A percentile compares a stretch with the other conserved stretches of the same genome.
phyloP scores from a whole-genome alignment of 1,140 invertebrate genomes.

The Danaus plexippus region DNA sequence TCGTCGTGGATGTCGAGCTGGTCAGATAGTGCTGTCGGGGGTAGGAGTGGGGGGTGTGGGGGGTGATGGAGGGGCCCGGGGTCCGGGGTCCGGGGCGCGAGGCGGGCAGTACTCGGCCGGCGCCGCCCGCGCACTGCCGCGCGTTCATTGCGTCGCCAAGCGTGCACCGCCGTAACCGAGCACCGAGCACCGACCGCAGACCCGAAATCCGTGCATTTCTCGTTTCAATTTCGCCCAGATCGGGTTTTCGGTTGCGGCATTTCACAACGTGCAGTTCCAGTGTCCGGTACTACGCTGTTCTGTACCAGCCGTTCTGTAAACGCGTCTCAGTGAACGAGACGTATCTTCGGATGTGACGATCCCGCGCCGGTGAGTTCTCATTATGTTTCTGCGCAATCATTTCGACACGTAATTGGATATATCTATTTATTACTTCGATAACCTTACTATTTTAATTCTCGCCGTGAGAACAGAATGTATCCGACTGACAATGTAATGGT shows the following conservation, averaged over 20 bases:
- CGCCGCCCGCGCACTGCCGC: conserved; percentile 52
- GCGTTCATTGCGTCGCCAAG: conserved; percentile 19
- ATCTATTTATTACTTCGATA: neutral
- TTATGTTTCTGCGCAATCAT: neutral
- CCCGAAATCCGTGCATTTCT: conserved; percentile 10
- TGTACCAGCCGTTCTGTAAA: conserved; percentile 23
- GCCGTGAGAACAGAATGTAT: neutral
- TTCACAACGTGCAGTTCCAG: conserved; percentile 32
- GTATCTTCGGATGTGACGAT: conserved; percentile 23
- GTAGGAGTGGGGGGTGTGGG: conserved; percentile 28
- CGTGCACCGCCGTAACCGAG: conserved; percentile 27
- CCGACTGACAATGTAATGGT: neutral
- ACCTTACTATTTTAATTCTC: neutral
- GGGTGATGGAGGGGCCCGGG: conserved; percentile 32
- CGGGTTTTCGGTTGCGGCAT: conserved; percentile 30
- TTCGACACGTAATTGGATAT: conserved; percentile 10
- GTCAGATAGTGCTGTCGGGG: conserved; percentile 40
- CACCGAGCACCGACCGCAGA: conserved; percentile 4
- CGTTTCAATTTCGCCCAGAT: conserved; percentile 17
- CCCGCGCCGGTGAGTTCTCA: conserved; percentile 26
- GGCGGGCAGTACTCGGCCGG: conserved; percentile 48
- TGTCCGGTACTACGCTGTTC: conserved; percentile 29
- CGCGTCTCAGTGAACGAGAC: conserved; percentile 26
- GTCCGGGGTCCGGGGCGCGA: conserved; percentile 36
- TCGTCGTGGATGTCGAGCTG: conserved; percentile 31